These are phyloP conservation scores for Drosophila athabasca DNA, from an alignment of 1,140 invertebrate species.

Conservation along the genomic window DNA sequence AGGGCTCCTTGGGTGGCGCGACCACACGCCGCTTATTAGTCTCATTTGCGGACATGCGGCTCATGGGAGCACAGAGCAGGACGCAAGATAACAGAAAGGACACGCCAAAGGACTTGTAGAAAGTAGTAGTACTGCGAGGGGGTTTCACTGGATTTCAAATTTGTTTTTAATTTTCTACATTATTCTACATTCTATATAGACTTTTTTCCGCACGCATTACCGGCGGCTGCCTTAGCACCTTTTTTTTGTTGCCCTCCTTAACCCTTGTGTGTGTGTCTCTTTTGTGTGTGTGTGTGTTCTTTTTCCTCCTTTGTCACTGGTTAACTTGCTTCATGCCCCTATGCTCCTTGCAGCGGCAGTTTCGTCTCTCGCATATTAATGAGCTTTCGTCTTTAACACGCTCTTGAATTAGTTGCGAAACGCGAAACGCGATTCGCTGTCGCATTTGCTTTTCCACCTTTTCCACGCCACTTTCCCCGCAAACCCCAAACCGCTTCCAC, in stretches of 20 bases:
- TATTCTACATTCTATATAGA: not conserved
- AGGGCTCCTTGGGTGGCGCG: too few relatives aligned
- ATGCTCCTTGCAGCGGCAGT: not conserved
- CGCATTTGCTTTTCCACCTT: constrained; percentile 54
- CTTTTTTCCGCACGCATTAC: constrained; percentile 15
- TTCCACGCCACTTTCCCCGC: constrained; percentile 46
- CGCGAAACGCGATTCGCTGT: constrained; percentile 42
- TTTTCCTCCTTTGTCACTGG: constrained; percentile 23
- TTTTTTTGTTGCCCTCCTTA: not conserved
- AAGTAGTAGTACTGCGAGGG: too few relatives aligned
- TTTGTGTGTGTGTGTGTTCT: too few relatives aligned
- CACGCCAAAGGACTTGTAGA: too few relatives aligned
- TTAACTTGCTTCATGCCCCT: constrained; percentile 23
- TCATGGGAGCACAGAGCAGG: too few relatives aligned
- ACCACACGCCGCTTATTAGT: constrained; percentile 21
- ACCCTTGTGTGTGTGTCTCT: too few relatives aligned
- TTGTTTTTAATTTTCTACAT: constrained; percentile 41
- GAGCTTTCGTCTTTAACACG: constrained; percentile 72
- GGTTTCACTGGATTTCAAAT: constrained; percentile 11
- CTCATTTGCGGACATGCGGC: constrained; percentile 26
- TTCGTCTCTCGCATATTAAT: constrained; percentile 61
- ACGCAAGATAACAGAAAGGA: too few relatives aligned
- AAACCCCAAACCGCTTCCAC: too few relatives aligned
- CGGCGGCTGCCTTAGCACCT: not conserved
- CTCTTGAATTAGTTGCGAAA: constrained; percentile 74